Percentiles rank a stretch among this genome's conserved stretches.
Evolutionary conservation across 2,888 invertebrate genomes (phyloP).

Genomic region (Polietes domitor): DNA sequence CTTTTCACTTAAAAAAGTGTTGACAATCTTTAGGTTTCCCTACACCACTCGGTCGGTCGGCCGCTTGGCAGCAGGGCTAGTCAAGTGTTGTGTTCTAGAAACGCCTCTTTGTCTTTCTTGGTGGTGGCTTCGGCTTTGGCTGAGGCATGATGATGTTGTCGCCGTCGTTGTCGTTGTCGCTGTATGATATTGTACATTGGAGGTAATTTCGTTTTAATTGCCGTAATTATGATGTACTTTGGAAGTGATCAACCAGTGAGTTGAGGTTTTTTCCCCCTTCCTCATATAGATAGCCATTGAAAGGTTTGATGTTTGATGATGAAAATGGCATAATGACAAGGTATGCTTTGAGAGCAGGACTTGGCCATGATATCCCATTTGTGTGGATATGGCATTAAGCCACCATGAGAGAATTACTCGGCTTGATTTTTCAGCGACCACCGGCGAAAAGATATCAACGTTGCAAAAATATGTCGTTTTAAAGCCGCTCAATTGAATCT

Average conservation of each 20-base stretch:
- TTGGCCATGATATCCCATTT: too few species aligned
- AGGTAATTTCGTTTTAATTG: constrained; percentile 65
- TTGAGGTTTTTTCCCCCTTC: background rate
- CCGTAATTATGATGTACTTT: constrained; percentile 60
- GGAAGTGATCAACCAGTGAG: constrained; percentile 45
- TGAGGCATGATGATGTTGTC: constrained; percentile 13
- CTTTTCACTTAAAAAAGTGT: constrained; percentile 50
- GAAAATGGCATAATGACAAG: background rate
- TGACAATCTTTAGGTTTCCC: constrained; percentile 48
- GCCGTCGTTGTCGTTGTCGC: background rate
- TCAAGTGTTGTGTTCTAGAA: constrained; percentile 47
- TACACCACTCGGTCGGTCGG: constrained; percentile 11
- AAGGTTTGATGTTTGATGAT: background rate
- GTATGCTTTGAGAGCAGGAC: too few species aligned
- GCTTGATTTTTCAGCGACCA: too few species aligned
- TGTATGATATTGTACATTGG: too few species aligned
- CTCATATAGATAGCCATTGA: background rate
- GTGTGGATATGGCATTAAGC: too few species aligned
- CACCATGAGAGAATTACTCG: too few species aligned
- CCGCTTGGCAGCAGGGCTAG: constrained; percentile 22
- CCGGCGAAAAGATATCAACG: too few species aligned
- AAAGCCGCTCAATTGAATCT: too few species aligned
- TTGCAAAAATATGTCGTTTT: too few species aligned
- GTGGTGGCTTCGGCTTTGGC: background rate
- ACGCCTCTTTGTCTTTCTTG: constrained; percentile 57